These are phyloP conservation scores for Epinephelus lanceolatus DNA, from an alignment of 2,113 vertebrate genomes.

Conservation along the genomic window DNA sequence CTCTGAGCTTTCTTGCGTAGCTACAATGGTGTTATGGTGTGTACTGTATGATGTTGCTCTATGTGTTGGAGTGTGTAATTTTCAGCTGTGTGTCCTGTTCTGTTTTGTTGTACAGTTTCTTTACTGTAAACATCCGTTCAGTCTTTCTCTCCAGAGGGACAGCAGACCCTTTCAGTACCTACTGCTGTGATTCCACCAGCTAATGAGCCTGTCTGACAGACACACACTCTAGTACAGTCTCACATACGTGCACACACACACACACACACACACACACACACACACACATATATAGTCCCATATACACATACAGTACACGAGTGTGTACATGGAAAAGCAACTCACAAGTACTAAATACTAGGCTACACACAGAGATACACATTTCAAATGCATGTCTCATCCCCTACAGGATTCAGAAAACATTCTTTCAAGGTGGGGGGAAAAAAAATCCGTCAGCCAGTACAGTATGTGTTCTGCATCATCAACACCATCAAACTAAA, in stretches of 20 bases:
- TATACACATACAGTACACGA: conserved; percentile 9
- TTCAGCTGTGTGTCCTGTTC: conserved; percentile 42
- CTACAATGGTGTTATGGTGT: not conserved
- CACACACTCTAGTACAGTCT: conserved; percentile 13
- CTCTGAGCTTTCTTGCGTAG: not conserved
- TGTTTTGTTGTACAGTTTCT: conserved; percentile 37
- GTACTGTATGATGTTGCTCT: not conserved
- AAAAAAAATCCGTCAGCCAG: conserved; percentile 13
- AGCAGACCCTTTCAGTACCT: conserved; percentile 59
- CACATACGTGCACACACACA: not conserved
- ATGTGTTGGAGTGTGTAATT: conserved; percentile 35
- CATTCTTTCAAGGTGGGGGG: not conserved
- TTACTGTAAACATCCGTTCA: conserved; percentile 70
- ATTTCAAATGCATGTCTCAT: conserved; percentile 42
- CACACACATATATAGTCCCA: not conserved
- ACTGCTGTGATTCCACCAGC: conserved; percentile 62
- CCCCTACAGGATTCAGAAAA: conserved; percentile 38
- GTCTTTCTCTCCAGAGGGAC: conserved; percentile 56
- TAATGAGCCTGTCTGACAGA: conserved; percentile 74
- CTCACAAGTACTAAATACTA: not conserved
- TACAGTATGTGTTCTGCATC: conserved; percentile 63
- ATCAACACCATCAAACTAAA: conserved; percentile 53
- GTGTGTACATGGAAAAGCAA: conserved; percentile 6
- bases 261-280: not conserved
- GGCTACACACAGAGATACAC: conserved; percentile 13